Evolutionary conservation across 2,797 vertebrate genomes (phyloP), one percentile per base, ranked within the genome.

Genomic region (Apogon hyalosoma): DNA sequence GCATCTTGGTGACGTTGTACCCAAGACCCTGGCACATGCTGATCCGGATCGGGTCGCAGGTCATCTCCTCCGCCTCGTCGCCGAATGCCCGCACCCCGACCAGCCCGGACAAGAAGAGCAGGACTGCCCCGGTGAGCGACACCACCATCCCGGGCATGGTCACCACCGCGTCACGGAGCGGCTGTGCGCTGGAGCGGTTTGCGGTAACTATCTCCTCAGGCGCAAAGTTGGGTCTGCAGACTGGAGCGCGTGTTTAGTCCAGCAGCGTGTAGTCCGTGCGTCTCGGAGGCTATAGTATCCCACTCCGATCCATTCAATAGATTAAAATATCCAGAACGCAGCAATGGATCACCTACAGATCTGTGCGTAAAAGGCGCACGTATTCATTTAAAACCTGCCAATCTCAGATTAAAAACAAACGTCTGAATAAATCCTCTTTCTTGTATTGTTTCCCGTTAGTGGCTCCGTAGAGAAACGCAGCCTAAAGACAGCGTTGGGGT

Each of bases 1-100:
- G 98, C 98, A 99, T 99, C 91, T 96, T 97, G 84, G 97, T 99
- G 82, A 98, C 97, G 92, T 99, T 99, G 92, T 99, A 99, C 46
- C 97, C 98, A 65, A 99, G 89, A 85, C 96, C 97, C 90, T 98
- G 97, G 93, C 98, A 99, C 97, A 98, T 98, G 91, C 96, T 90
- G 93, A 99, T 99, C 73, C 96, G 95, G 91, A 99, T 99, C 68
- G 96, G 95, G 86, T 99, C 97, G 89, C 98, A 99, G 78, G 96
- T 96, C 92, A 95, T 93, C 80, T 98, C 97, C 83, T 98, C 97
- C 53, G 75, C 75, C 51, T 97, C 97, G 38, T 96, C 96, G 3
- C 96, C 96, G 86, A 97, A 98, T 5, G 93, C 94, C 63, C 63
- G 68, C 53, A 92, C 94, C 13, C 50, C 18, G 47, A 90, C 14